A percentile compares a stretch with the other conserved stretches of the same genome.
Evolutionary conservation across 2,113 vertebrate species (phyloP).

Genomic region (Procavia capensis): DNA sequence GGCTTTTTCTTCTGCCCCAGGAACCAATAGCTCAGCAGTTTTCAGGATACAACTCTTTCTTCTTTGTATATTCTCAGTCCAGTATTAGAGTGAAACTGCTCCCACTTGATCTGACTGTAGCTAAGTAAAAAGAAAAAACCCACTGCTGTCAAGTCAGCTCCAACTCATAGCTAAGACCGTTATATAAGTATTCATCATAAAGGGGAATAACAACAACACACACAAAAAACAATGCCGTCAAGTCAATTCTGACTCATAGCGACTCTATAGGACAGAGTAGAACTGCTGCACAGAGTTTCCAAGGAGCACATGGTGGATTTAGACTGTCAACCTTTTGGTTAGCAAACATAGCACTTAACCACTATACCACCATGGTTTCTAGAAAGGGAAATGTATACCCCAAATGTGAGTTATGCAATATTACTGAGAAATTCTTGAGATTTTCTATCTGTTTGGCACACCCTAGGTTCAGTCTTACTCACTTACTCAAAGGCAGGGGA

Average conservation of each 20-base stretch:
- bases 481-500: not conserved
- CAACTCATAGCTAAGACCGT: too few species aligned
- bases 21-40: not conserved
- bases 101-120: not conserved
- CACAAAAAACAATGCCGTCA: too few species aligned
- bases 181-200: conserved; percentile 16
- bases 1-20: not conserved
- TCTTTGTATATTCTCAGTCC: not conserved
- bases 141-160: too few species aligned
- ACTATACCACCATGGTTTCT: too few species aligned
- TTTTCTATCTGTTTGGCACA: not conserved
- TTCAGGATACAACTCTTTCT: not conserved
- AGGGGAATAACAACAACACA: too few species aligned
- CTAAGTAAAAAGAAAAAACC: too few species aligned
- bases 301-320: too few species aligned
- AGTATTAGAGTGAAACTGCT: not conserved
- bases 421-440: not conserved
- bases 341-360: too few species aligned
- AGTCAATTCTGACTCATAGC: too few species aligned
- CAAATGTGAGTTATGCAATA: not conserved
- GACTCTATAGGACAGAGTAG: too few species aligned
- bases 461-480: not conserved
- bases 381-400: not conserved
- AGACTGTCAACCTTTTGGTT: too few species aligned
- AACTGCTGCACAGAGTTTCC: too few species aligned